Conservation (phyloP, 2,113 vertebrate genomes). For the Actenoides hombroni region DNA sequence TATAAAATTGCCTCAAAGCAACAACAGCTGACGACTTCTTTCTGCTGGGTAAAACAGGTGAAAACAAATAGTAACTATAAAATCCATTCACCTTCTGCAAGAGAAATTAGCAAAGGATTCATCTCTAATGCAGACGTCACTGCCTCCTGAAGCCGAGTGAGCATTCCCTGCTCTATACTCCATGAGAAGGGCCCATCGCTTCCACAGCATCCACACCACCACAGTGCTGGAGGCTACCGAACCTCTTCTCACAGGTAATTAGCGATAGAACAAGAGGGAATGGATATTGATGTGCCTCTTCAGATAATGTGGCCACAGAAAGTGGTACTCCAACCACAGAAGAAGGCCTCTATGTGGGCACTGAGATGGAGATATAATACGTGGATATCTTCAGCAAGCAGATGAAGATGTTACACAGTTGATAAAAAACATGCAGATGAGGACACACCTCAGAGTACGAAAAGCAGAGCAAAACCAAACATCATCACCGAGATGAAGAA, state of each 20-base stretch:
- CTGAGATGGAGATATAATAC: neutral
- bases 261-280: no score
- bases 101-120: neutral
- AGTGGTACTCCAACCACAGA: neutral
- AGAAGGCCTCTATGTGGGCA: neutral
- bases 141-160: neutral
- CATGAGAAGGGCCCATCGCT: rapidly evolving
- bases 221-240: rapidly evolving
- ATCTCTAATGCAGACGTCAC: neutral
- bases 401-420: neutral
- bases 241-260: no score
- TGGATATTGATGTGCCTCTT: neutral
- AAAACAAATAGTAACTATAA: neutral
- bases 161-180: no score
- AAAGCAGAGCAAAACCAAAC: neutral
- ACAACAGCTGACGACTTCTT: neutral
- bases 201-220: neutral
- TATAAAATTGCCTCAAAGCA: neutral
- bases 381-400: neutral
- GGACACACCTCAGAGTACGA: neutral
- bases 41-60: neutral
- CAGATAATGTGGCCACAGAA: neutral
- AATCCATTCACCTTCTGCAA: neutral
- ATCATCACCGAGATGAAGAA: neutral
- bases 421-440: neutral